Evolutionary conservation across 2,113 vertebrate species (phyloP).

Genomic region (Aythya baeri): DNA sequence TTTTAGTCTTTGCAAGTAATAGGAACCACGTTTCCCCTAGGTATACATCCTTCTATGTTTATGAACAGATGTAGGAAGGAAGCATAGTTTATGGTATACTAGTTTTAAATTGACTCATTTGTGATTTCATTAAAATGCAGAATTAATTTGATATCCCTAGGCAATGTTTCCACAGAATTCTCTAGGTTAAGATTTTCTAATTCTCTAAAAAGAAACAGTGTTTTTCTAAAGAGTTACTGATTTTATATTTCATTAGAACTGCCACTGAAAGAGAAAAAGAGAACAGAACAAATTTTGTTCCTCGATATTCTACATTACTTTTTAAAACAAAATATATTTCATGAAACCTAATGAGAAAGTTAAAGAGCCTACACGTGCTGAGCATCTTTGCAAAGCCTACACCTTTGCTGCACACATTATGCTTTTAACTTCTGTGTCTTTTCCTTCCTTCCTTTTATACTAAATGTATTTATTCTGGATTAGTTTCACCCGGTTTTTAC

Average conservation of each 20-base stretch:
- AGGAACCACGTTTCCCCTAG: conserved; percentile 19
- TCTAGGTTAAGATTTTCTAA: conserved; percentile 30
- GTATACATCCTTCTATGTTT: conserved; percentile 35
- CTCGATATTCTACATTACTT: neutral
- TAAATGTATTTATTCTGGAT: neutral
- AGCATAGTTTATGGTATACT: conserved; percentile 42
- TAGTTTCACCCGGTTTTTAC: neutral
- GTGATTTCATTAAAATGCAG: conserved; percentile 67
- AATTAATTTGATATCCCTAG: conserved; percentile 51
- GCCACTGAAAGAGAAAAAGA: neutral
- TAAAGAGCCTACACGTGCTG: neutral
- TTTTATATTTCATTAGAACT: conserved; percentile 37
- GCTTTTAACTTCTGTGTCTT: neutral
- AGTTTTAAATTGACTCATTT: conserved; percentile 66
- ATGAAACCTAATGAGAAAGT: neutral
- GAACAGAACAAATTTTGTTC: neutral
- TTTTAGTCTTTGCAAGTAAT: neutral
- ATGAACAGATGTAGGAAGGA: conserved; percentile 60
- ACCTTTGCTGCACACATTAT: neutral
- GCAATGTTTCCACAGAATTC: conserved; percentile 45
- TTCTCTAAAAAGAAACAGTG: conserved; percentile 37
- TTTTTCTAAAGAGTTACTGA: conserved; percentile 14
- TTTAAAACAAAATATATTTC: neutral
- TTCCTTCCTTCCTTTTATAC: neutral
- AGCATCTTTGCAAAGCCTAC: neutral